Evolutionary conservation across 2,797 vertebrate species (phyloP), one percentile per base, ranked within the genome.

Genomic region (Iguana delicatissima): DNA sequence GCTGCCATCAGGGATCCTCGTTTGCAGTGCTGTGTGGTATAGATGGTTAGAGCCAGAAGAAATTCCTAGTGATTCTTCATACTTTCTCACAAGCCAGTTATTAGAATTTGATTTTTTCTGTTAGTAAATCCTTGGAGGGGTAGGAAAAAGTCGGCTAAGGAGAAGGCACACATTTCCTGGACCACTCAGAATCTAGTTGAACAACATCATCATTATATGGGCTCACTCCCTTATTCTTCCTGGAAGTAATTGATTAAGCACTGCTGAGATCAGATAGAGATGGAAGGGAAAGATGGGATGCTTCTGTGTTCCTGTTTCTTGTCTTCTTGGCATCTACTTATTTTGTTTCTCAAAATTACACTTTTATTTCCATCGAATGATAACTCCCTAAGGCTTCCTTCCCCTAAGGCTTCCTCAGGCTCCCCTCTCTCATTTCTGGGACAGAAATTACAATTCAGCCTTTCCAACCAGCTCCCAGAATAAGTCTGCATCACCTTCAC

Each of bases 211-310:
- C 46, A 52, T 32, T 32, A 0, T 32, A 38, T 42, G 52, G 10
- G 22, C n/a, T 32, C n/a, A 18, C 22, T 38, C 9, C 32, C 35
- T 35, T 22, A 9, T 86, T 24, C 7, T 16, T 6, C 9, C 57
- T 38, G 26, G 29, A 38, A 88, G 59, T 50, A 2, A 79, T 57
- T n/a, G 5, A 1, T 3, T 32, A 24, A 90, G 50, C 69, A 62
- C 38, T 0, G 9, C 42, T 16, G 32, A 13, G 13, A 1, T 0
- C 59, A 52, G n/a, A 32, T 3, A 52, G 42, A 1, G 12, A 89
- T 62, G 6, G 73, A 80, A 42, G 29, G 1, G 2, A n/a, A 57
- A 69, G 32, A 46, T 35, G 22, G 67, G 20, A 88, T 32, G 55
- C 79, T 67, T 77, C 55, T 88, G 22, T 79, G 6, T 0, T 22